Evolutionary conservation across 2,888 invertebrate genomes (phyloP), one percentile per base, ranked within the genome.

Genomic region (Drosophila hamatofila): DNA sequence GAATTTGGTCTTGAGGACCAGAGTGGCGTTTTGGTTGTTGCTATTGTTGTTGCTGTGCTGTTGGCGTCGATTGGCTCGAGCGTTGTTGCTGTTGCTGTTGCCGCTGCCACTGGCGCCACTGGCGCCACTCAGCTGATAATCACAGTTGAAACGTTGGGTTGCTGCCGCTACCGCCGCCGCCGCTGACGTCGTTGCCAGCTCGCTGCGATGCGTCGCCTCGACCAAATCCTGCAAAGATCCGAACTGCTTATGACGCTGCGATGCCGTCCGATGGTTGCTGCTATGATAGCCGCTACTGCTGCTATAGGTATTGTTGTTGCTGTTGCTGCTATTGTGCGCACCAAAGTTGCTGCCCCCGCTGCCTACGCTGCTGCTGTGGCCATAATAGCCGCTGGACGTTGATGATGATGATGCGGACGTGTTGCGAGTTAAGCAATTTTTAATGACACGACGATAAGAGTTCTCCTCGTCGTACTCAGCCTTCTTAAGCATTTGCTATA

Each of bases 401-500:
- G 89, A 51, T 60, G 90, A 52, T 58, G 90, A 83, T 49, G 91
- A 83, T 56, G 74, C 75, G 72, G 83, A 79, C 78, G 90, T 87
- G 72, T 87, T 89, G 87, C 71, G 90, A 80, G 68, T 85, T 83
- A 71, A 93, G 92, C 76, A 93, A 72, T 89, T 85, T 81, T 87
- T 81, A 56, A 91, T 81, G 77, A 89, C 89, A 81, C 89, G 88
- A 81, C 89, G 88, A 81, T 86, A 89, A 62, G 89, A 84, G 78
- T 73, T 91, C 87, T 82, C 94, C 90, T 96, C 96, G 92, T 96
- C 96, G 89, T 96, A 95, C 92, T 97, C 96, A 78, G 95, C 96
- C 92, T 96, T 95, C 90, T 96, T 95, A 78, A 97, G 94, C 91
- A 97, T 94, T 93, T 96, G 95, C 96, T 96, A 33, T 6, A n/a